Base-by-base conservation (phyloP, 2,888 invertebrate species). In the Elysia crispata region DNA sequence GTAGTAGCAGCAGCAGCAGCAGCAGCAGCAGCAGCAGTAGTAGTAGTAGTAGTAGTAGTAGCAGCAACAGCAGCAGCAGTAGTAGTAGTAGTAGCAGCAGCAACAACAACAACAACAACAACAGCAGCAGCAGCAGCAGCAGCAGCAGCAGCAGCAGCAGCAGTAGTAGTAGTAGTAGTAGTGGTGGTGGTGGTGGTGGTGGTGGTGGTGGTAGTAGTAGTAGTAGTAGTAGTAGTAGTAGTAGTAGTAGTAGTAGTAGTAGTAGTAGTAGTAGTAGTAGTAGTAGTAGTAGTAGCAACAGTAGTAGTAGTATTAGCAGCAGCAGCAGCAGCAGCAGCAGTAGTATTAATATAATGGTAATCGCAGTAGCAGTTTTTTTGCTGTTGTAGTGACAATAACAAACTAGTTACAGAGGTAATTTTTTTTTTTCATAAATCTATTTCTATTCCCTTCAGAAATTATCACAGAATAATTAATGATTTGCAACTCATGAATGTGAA, bases 31-130 rank as follows among this genome's bases (percentile, higher is more conserved):
- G 54, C 20, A 54, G 54, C 54, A 54, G 54, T 54, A 54, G 54
- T 54, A 54, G 54, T 54, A 54, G 54, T 54, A 54, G 54, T 54
- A 54, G 54, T 54, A 54, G 54, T 54, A 54, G 54, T 20, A 54
- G 54, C 54, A 54, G 18, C 54, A 54, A 18, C 54, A 54, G 54
- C 54, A 54, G 18, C 20, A 18, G 18, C 20, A 54, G 54, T 54
- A 54, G 54, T 54, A 54, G 13, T 54, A 54, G 15, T 54, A 54
- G 15, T 54, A 54, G 54, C 20, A 54, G 54, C 54, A 54, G 54
- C 20, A 54, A 18, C 20, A 54, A 18, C 20, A 54, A 18, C 20
- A 54, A 18, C 20, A 54, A 18, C 20, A 54, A 18, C 20, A 54
- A 18, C 54, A 54, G 54, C 54, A 54, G 54, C 54, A 54, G 54